Conservation (phyloP, 1,140 invertebrate genomes). For the Tribolium castaneum region DNA sequence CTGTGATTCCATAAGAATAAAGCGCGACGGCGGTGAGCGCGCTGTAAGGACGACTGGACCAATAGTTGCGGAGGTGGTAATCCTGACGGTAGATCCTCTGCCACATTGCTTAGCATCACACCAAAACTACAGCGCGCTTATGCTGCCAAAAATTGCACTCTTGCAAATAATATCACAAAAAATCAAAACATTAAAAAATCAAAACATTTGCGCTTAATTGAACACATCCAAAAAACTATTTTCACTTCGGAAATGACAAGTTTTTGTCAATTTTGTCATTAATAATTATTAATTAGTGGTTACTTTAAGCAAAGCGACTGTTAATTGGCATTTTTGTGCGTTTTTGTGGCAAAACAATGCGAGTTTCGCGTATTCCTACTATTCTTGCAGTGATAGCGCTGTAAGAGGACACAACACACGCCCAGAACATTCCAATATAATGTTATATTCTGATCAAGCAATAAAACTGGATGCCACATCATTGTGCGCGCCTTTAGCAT, state of each 20-base stretch:
- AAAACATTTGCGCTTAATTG: too few species aligned
- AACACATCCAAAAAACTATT: too few species aligned
- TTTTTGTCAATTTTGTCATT: too few species aligned
- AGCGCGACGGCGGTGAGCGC: constrained; percentile 45
- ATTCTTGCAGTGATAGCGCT: constrained; percentile 40
- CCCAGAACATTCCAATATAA: constrained; percentile 59
- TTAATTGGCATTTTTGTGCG: too few species aligned
- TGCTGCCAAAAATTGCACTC: too few species aligned
- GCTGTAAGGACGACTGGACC: constrained; percentile 54
- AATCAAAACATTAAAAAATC: background rate
- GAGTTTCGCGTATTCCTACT: background rate
- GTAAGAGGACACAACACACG: constrained; percentile 49
- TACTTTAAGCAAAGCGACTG: too few species aligned
- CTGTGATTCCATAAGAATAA: constrained; percentile 56
- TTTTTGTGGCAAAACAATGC: too few species aligned
- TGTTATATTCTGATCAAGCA: constrained; percentile 62
- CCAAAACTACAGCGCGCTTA: constrained; percentile 32
- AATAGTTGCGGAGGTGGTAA: constrained; percentile 55
- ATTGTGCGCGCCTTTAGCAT: constrained; percentile 59
- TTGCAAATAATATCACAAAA: background rate
- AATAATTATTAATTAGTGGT: too few species aligned
- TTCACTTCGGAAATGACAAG: too few species aligned
- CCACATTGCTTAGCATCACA: constrained; percentile 39
- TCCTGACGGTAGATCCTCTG: constrained; percentile 46
- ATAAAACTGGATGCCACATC: constrained; percentile 62